phyloP scores from a whole-genome alignment of 2,113 vertebrate genomes.

The Malurus alboscapulatus region DNA sequence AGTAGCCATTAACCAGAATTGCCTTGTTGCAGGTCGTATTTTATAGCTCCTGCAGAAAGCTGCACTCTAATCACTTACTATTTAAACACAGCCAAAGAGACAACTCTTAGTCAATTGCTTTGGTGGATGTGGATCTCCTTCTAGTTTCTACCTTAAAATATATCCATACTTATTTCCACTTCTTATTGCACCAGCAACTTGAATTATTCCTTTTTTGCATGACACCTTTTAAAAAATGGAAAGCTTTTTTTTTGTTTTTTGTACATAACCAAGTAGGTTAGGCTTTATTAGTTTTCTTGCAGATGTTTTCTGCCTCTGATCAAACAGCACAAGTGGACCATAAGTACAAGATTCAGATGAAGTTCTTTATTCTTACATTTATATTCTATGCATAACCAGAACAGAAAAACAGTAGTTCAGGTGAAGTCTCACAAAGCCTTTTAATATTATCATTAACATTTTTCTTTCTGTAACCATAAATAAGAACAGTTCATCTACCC shows the following conservation, averaged over 20 bases:
- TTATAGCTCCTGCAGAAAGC: not conserved
- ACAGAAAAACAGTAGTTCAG: not conserved
- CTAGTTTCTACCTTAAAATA: not conserved
- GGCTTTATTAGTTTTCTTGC: not conserved
- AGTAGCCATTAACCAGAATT: not conserved
- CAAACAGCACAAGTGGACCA: not conserved
- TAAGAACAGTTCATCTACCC: not conserved
- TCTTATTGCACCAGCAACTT: not conserved
- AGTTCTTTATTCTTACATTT: not conserved
- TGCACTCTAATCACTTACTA: not conserved
- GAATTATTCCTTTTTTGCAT: not conserved
- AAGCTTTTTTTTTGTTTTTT: not conserved
- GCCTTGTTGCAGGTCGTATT: not conserved
- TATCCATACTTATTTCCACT: not conserved
- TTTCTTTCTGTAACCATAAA: not conserved
- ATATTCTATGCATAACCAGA: not conserved
- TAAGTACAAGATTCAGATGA: not conserved
- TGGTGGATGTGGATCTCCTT: not conserved
- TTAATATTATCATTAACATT: not conserved
- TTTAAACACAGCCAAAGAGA: not conserved
- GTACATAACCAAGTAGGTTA: not conserved
- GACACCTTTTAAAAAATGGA: not conserved
- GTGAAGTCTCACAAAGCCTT: not conserved
- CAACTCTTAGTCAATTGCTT: rapidly evolving
- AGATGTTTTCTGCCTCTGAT: not conserved